phyloP scores from a whole-genome alignment of 1,140 invertebrate genomes.

The Drosophila insularis region DNA sequence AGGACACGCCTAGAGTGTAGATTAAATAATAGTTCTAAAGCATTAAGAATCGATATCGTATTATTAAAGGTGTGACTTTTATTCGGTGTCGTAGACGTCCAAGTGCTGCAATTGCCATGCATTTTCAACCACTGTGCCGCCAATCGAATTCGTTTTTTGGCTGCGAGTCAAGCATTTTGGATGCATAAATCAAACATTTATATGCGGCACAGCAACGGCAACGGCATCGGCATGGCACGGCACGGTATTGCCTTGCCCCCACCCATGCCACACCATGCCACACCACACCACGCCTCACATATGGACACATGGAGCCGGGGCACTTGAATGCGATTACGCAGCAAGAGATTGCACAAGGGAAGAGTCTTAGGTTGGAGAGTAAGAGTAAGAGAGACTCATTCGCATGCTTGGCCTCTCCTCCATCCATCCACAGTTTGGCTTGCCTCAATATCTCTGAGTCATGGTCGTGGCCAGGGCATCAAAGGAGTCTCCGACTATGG shows the following conservation, averaged over 20 bases:
- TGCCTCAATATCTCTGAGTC: constrained; percentile 61
- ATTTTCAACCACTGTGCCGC: constrained; percentile 38
- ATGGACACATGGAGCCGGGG: constrained; percentile 53
- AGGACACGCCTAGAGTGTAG: too few relatives aligned
- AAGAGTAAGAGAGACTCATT: constrained; percentile 48
- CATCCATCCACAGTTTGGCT: constrained; percentile 10
- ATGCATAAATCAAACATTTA: constrained; percentile 81
- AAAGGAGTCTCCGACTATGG: constrained; percentile 70
- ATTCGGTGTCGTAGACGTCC: not conserved
- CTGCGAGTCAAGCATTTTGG: constrained; percentile 78
- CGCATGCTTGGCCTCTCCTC: constrained; percentile 28
- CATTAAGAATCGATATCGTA: too few relatives aligned
- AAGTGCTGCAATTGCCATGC: not conserved
- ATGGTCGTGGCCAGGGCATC: constrained; percentile 73
- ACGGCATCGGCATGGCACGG: constrained; percentile 2
- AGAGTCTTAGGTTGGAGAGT: not conserved
- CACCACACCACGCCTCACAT: constrained; percentile 43
- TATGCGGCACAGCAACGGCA: constrained; percentile 74
- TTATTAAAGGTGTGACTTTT: too few relatives aligned
- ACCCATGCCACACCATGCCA: not conserved
- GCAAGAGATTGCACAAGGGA: constrained; percentile 64
- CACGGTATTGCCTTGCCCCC: constrained; percentile 51
- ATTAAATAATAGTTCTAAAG: too few relatives aligned
- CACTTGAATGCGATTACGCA: constrained; percentile 80
- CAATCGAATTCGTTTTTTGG: constrained; percentile 70